Percentiles rank a stretch among this genome's conserved stretches.
Conservation (phyloP, 2,888 invertebrate genomes). For the Macroteleia sp. region DNA sequence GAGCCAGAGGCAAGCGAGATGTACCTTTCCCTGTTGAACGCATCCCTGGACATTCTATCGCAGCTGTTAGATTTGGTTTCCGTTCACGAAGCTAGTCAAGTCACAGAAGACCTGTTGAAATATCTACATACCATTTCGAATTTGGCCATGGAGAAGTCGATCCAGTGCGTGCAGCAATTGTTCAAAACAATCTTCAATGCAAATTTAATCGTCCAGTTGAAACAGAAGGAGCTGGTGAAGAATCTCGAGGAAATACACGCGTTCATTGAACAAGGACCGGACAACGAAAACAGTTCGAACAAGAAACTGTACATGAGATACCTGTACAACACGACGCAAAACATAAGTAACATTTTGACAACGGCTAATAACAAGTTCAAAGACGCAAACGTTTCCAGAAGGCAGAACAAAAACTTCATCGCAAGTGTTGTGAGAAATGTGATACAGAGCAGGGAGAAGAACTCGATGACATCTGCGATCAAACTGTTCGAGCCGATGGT, state of each 20-base stretch:
- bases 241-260: conserved; percentile 58
- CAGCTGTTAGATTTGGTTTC: conserved; percentile 89
- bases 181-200: conserved; percentile 91
- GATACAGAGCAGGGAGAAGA: conserved; percentile 85
- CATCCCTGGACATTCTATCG: conserved; percentile 87
- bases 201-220: conserved; percentile 86
- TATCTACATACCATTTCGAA: conserved; percentile 90
- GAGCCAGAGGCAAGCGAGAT: conserved; percentile 90
- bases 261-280: conserved; percentile 26
- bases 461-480: conserved; percentile 90
- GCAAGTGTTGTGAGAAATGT: conserved; percentile 64
- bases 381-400: conserved; percentile 7
- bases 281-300: conserved; percentile 34
- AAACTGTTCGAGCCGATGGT: conserved; percentile 97
- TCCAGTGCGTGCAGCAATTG: conserved; percentile 92
- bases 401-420: conserved; percentile 20
- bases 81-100: conserved; percentile 88
- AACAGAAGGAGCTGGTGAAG: conserved; percentile 74
- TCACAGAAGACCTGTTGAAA: conserved; percentile 91
- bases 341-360: conserved; percentile 41
- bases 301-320: conserved; percentile 36
- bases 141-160: conserved; percentile 89
- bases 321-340: conserved; percentile 37
- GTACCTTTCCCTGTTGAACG: conserved; percentile 88
- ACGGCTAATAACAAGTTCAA: conserved; percentile 40